These are phyloP conservation scores for Aplidium turbinatum DNA, from an alignment of 23 tunicate species.

Conservation along the genomic window DNA sequence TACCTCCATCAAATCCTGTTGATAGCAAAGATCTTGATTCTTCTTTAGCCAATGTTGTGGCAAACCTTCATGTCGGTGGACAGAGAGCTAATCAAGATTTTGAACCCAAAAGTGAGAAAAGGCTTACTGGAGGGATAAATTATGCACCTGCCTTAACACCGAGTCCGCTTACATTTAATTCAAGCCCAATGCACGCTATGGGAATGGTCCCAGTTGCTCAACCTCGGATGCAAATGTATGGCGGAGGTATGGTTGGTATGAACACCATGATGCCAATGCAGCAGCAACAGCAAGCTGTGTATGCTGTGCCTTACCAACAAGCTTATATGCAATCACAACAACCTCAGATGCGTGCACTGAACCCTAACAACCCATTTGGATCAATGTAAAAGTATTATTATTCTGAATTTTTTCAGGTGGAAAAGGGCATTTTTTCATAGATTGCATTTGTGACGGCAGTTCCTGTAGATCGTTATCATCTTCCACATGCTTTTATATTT, in stretches of 20 bases:
- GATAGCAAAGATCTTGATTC: conserved; percentile 47
- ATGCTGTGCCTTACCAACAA: conserved; percentile 12
- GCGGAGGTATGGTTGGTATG: conserved; percentile 15
- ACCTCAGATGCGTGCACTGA: conserved; percentile 40
- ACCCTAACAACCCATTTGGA: conserved; percentile 81
- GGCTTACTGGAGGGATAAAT: conserved; percentile 64
- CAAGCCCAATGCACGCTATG: conserved; percentile 33
- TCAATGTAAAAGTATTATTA: conserved; percentile 70
- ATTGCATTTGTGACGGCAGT: no score
- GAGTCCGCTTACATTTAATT: conserved; percentile 26
- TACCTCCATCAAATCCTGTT: conserved; percentile 8
- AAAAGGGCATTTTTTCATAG: no score
- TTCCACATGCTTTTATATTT: no score
- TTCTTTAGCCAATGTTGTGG: conserved; percentile 73
- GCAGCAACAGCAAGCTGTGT: conserved; percentile 13
- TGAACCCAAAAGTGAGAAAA: conserved; percentile 68
- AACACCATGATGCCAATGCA: conserved; percentile 8
- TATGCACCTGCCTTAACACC: conserved; percentile 43
- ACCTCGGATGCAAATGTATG: background rate
- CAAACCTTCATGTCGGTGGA: conserved; percentile 57
- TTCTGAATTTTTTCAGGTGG: no score
- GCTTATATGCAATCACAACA: no score
- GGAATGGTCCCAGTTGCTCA: background rate
- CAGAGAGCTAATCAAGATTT: conserved; percentile 67
- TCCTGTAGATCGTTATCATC: no score